Percentiles rank a stretch among this genome's conserved stretches.
Conservation (phyloP, 30 jellyfish, hydroid and myxozoan genomes). For the Aurelia aurita region DNA sequence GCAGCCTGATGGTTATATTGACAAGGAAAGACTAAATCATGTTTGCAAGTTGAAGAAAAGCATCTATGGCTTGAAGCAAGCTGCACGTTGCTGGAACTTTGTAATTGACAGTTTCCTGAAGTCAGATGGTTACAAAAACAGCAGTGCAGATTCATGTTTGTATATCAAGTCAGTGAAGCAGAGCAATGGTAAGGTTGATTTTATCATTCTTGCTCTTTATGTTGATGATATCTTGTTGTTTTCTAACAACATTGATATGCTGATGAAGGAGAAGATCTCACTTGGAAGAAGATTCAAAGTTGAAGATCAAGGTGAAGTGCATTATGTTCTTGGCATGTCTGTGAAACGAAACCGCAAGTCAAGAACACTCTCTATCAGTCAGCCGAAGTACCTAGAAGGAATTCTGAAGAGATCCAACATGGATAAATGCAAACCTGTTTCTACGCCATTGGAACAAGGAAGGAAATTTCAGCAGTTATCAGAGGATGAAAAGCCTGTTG, state of each 20-base stretch:
- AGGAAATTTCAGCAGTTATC: constrained; percentile 54
- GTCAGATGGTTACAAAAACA: constrained; percentile 35
- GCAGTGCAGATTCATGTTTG: constrained; percentile 54
- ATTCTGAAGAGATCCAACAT: constrained; percentile 51
- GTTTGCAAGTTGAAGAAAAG: constrained; percentile 66
- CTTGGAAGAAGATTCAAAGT: constrained; percentile 36
- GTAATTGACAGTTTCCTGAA: constrained; percentile 61
- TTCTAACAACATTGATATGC: constrained; percentile 54
- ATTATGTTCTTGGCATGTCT: constrained; percentile 46
- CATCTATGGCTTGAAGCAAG: constrained; percentile 70
- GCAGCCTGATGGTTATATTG: constrained; percentile 68
- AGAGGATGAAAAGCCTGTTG: constrained; percentile 53
- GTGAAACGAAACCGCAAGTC: constrained; percentile 40
- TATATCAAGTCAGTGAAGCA: constrained; percentile 48
- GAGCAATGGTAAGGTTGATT: constrained; percentile 26
- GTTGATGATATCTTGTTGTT: constrained; percentile 58
- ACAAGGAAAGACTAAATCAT: constrained; percentile 48
- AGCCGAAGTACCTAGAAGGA: constrained; percentile 32
- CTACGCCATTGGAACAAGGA: constrained; percentile 65
- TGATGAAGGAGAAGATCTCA: constrained; percentile 33
- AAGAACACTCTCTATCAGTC: constrained; percentile 40
- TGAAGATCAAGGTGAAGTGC: constrained; percentile 53
- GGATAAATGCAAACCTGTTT: constrained; percentile 58
- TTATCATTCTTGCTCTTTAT: constrained; percentile 43
- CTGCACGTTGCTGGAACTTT: constrained; percentile 71